Percentiles rank a stretch among this genome's conserved stretches.
phyloP scores from a whole-genome alignment of 2,888 invertebrate genomes.

The Euplagia quadripunctaria region DNA sequence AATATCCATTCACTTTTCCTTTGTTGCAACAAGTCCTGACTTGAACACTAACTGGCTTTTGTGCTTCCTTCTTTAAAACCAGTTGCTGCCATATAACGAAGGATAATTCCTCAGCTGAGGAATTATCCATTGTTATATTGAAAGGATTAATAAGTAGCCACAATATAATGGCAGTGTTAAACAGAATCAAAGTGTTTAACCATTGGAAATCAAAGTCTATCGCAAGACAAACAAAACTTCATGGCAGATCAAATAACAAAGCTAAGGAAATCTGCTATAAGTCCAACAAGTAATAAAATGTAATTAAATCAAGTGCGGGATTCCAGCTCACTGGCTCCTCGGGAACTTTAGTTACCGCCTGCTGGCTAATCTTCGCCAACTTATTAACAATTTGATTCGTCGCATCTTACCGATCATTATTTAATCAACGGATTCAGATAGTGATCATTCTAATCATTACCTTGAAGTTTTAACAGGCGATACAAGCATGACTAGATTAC shows the following conservation, averaged over 20 bases:
- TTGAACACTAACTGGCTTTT: neutral
- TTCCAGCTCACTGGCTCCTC: slow-evolving; percentile 29
- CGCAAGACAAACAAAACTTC: slow-evolving; percentile 34
- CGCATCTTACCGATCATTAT: neutral
- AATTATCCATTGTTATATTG: neutral
- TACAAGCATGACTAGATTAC: too few species aligned
- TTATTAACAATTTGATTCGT: neutral
- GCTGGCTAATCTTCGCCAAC: neutral
- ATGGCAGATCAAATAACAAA: slow-evolving; percentile 22
- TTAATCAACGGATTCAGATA: neutral
- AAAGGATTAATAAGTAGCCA: neutral
- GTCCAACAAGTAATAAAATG: slow-evolving; percentile 36
- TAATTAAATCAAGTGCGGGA: slow-evolving; percentile 42
- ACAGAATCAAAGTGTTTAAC: slow-evolving; percentile 22
- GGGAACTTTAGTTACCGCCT: slow-evolving; percentile 1
- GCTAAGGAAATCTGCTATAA: slow-evolving; percentile 36
- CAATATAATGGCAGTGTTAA: slow-evolving; percentile 18
- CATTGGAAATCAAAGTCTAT: slow-evolving; percentile 19
- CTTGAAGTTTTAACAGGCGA: too few species aligned
- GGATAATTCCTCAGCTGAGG: neutral
- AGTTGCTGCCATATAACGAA: too few species aligned
- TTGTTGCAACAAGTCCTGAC: neutral
- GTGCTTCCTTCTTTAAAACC: too few species aligned
- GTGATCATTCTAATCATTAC: too few species aligned
- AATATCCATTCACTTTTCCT: neutral